Conservation (phyloP, 2,113 vertebrate genomes). For the Diadophis punctatus region DNA sequence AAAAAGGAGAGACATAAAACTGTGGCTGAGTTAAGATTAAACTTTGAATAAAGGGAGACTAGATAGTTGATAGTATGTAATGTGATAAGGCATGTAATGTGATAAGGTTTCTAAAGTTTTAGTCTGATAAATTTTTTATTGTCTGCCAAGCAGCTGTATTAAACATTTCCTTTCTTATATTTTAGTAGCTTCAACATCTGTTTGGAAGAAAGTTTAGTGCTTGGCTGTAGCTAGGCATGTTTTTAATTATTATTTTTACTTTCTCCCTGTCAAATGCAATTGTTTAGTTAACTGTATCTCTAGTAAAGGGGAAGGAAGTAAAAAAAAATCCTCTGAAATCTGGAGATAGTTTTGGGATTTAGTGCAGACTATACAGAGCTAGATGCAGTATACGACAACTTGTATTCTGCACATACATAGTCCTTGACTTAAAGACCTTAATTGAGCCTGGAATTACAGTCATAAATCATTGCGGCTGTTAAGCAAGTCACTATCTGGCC, state of each 20-base stretch:
- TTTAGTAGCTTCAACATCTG: neutral
- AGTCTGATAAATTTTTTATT: neutral
- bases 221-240: neutral
- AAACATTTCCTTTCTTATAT: conserved; percentile 6
- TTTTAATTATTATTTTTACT: neutral
- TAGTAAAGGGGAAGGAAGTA: neutral
- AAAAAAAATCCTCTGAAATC: neutral
- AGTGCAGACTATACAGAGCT: neutral
- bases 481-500: neutral
- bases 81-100: neutral
- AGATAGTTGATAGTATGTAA: neutral
- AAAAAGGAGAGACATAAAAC: neutral
- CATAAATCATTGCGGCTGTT: neutral
- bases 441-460: neutral
- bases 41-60: neutral
- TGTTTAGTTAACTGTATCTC: neutral
- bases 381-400: neutral
- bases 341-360: neutral
- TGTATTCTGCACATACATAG: neutral
- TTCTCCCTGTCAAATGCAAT: neutral
- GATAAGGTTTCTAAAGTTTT: neutral
- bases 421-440: neutral
- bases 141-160: conserved; percentile 12
- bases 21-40: neutral
- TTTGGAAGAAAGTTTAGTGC: neutral